Conservation (phyloP, 2,113 vertebrate genomes). For the Drymodes brunneopygia region DNA sequence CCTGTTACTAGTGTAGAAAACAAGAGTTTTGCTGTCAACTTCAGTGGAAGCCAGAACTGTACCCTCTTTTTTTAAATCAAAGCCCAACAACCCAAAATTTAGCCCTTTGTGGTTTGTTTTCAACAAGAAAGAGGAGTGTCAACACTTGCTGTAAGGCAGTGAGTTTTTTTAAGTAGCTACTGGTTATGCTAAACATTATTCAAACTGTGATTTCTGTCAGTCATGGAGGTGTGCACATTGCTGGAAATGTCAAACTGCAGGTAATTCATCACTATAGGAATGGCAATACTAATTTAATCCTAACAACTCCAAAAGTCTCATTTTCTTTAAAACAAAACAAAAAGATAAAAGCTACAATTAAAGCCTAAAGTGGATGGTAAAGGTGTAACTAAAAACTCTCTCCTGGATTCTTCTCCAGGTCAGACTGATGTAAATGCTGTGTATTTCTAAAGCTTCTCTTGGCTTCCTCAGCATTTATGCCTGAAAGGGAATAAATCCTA, state of each 20-base stretch:
- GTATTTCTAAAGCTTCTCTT: neutral
- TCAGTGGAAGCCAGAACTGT: neutral
- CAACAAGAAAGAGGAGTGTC: neutral
- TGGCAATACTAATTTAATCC: neutral
- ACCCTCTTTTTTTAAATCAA: neutral
- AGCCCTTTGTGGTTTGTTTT: neutral
- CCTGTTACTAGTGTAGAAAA: neutral
- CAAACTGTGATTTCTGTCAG: neutral
- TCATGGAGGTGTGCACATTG: neutral
- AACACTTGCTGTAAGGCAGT: neutral
- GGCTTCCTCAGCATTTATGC: neutral
- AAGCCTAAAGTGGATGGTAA: neutral
- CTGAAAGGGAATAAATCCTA: neutral
- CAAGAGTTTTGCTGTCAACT: neutral
- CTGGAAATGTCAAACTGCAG: constrained; percentile 1
- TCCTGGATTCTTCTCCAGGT: neutral
- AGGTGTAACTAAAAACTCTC: neutral
- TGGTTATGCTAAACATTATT: neutral
- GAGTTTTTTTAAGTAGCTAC: neutral
- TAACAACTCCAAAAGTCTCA: neutral
- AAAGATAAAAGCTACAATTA: constrained; percentile 13
- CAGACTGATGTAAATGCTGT: neutral
- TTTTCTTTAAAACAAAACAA: constrained; percentile 7
- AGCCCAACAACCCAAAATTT: neutral
- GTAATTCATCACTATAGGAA: neutral